Conservation (phyloP, 2,797 vertebrate species). For the Arnoldichthys spilopterus region DNA sequence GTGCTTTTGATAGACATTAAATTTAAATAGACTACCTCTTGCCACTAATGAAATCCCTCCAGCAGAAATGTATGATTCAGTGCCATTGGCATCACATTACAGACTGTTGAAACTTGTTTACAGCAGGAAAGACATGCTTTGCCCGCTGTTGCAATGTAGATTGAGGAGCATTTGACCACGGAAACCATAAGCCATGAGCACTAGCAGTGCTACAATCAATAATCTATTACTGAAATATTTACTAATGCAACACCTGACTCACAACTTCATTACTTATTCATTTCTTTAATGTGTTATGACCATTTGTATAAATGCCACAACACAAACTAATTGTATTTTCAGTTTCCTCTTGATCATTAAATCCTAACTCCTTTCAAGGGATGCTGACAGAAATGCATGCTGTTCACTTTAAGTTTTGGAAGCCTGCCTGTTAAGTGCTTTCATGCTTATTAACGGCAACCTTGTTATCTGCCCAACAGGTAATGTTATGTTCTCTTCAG, state of each 20-base stretch:
- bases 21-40: no score
- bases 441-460: constrained; percentile 3
- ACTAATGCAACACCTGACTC: not conserved
- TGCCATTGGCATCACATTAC: no score
- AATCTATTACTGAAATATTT: not conserved
- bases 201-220: not conserved
- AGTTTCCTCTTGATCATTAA: not conserved
- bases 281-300: not conserved
- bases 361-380: not conserved
- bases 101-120: no score
- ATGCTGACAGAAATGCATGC: not conserved
- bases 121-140: no score
- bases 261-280: not conserved
- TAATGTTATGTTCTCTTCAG: constrained; percentile 14
- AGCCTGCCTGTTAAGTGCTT: constrained; percentile 3
- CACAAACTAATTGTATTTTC: not conserved
- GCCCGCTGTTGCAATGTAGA: not conserved
- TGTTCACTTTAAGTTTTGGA: constrained; percentile 1
- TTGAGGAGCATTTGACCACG: not conserved
- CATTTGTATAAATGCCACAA: not conserved
- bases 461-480: constrained; percentile 28
- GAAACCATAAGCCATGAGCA: not conserved
- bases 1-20: no score
- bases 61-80: no score
- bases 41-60: no score